Evolutionary conservation across 2,113 vertebrate species (phyloP).

Genomic region (Megalops atlanticus): DNA sequence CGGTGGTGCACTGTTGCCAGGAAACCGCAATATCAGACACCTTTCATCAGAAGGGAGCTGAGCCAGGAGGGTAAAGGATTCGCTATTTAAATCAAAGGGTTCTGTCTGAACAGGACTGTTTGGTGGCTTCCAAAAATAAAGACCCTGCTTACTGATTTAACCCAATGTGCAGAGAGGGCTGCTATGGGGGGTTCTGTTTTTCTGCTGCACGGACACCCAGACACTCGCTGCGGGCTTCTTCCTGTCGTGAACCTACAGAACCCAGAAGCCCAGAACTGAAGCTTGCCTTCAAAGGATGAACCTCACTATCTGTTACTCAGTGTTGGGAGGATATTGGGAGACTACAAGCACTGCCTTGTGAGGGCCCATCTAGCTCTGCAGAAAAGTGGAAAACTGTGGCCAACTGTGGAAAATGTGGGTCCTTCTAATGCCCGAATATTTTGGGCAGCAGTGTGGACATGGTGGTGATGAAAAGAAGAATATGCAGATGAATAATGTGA

Average conservation of each 20-base stretch:
- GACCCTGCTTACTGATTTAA: neutral
- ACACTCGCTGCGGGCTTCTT: neutral
- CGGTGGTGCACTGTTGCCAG: conserved; percentile 37
- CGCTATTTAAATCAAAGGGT: neutral
- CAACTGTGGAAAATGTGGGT: neutral
- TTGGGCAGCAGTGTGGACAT: neutral
- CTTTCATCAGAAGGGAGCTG: neutral
- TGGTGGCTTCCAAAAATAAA: neutral
- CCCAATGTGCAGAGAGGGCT: neutral
- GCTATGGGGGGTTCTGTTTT: neutral
- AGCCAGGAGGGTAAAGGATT: neutral
- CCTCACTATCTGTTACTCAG: neutral
- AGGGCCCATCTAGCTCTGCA: neutral
- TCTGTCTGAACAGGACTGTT: neutral
- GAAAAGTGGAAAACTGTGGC: neutral
- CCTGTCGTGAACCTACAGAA: neutral
- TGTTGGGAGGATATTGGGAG: neutral
- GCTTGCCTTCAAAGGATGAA: neutral
- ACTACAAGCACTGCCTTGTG: neutral
- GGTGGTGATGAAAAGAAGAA: neutral
- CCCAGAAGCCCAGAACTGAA: neutral
- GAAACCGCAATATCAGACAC: conserved; percentile 27
- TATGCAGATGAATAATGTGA: neutral
- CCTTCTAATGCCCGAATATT: neutral
- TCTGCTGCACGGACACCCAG: neutral